A percentile compares a stretch with the other conserved stretches of the same genome.
Conservation (phyloP, 2,888 invertebrate species). For the Hirtodrosophila alboralis region DNA sequence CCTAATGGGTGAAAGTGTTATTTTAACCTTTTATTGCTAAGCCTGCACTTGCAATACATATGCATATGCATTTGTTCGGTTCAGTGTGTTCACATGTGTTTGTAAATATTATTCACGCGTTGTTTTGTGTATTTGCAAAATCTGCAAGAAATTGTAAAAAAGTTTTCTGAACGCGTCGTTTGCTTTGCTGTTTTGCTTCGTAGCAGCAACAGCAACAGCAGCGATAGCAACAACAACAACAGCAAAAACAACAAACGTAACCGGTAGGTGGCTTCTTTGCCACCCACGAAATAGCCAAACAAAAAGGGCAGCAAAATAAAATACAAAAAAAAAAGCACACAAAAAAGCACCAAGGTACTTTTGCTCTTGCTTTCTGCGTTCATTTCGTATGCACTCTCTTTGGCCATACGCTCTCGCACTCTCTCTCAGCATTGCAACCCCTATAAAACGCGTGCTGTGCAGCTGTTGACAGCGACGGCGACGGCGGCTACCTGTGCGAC, state of each 20-base stretch:
- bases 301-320: slow-evolving; percentile 58
- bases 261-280: slow-evolving; percentile 68
- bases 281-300: slow-evolving; percentile 71
- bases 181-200: slow-evolving; percentile 64
- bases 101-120: slow-evolving; percentile 23
- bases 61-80: slow-evolving; percentile 6
- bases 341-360: slow-evolving; percentile 61
- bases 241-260: slow-evolving; percentile 57
- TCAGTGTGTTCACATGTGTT: slow-evolving; percentile 7
- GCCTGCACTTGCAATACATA: slow-evolving; percentile 8
- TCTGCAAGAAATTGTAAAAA: slow-evolving; percentile 44
- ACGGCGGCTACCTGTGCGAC: slow-evolving; percentile 27
- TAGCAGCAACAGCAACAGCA: slow-evolving; percentile 42
- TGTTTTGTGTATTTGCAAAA: slow-evolving; percentile 30
- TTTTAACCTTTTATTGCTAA: slow-evolving; percentile 28
- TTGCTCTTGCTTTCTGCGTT: slow-evolving; percentile 49
- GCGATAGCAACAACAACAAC: slow-evolving; percentile 21
- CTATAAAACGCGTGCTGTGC: slow-evolving; percentile 40
- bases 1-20: slow-evolving; percentile 71
- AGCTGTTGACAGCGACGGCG: slow-evolving; percentile 13
- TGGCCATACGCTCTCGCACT: not conserved
- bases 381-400: slow-evolving; percentile 1
- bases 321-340: slow-evolving; percentile 12
- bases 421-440: slow-evolving; percentile 36
- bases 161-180: slow-evolving; percentile 50